Percentiles rank a stretch among this genome's conserved stretches.
Evolutionary conservation across 2,888 invertebrate genomes (phyloP).

Genomic region (Diplolepis rosae): DNA sequence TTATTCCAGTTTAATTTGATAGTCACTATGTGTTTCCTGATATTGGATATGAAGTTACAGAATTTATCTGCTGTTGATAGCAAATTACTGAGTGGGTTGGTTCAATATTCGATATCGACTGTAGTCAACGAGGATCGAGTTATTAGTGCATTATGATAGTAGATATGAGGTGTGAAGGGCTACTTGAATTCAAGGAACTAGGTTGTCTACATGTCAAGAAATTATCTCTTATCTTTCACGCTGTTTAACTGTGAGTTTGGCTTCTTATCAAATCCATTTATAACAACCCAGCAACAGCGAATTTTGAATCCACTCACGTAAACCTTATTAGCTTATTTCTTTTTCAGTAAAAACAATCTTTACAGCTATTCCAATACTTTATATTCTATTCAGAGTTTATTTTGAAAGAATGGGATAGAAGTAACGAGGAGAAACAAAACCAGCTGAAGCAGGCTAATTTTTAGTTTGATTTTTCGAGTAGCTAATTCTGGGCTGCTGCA

Average conservation of each 20-base stretch:
- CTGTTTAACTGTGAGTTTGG: slow-evolving; percentile 54
- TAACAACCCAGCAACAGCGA: slow-evolving; percentile 30
- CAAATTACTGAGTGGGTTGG: slow-evolving; percentile 20
- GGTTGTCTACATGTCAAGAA: slow-evolving; percentile 56
- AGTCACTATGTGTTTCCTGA: not conserved
- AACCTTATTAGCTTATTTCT: slow-evolving; percentile 5
- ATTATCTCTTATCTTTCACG: slow-evolving; percentile 56
- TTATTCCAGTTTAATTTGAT: not conserved
- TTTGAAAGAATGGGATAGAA: no score
- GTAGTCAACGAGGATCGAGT: not conserved
- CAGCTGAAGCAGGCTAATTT: no score
- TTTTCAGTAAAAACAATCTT: not conserved
- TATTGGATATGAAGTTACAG: slow-evolving; percentile 1
- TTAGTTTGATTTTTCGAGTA: no score
- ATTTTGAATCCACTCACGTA: slow-evolving; percentile 5
- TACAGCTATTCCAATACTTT: not conserved
- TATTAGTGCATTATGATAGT: slow-evolving; percentile 8
- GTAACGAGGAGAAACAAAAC: no score
- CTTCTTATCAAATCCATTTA: slow-evolving; percentile 57
- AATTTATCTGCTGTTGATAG: slow-evolving; percentile 15
- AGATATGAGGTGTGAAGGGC: slow-evolving; percentile 46
- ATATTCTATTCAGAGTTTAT: no score
- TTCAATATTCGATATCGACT: slow-evolving; percentile 21
- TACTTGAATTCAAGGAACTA: slow-evolving; percentile 48
- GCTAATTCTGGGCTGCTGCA: no score